Evolutionary conservation across 2,797 vertebrate genomes (phyloP).

Genomic region (Poecile montanus): DNA sequence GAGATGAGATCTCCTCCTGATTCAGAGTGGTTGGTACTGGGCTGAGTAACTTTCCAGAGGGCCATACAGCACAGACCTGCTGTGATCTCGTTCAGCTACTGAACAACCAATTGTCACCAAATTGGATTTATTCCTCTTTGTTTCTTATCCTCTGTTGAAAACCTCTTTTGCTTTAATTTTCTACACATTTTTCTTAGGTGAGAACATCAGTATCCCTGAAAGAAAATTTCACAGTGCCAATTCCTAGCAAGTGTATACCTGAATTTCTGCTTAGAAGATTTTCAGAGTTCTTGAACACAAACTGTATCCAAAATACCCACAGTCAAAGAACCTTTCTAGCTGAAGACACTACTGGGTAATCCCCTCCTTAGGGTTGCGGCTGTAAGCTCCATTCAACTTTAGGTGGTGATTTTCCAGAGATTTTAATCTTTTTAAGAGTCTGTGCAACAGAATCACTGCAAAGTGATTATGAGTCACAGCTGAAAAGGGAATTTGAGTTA

Average conservation of each 20-base stretch:
- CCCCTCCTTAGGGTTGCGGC: background rate
- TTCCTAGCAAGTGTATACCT: background rate
- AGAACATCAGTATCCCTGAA: background rate
- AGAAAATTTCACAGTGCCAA: background rate
- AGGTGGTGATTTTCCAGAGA: background rate
- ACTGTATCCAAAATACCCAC: background rate
- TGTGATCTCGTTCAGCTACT: background rate
- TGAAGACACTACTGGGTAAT: background rate
- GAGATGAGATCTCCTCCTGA: background rate
- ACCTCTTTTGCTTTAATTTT: conserved; percentile 11
- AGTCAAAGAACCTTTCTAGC: background rate
- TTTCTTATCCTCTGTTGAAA: background rate
- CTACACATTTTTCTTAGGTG: conserved; percentile 2
- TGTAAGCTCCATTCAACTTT: background rate
- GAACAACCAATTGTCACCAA: background rate
- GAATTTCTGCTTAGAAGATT: background rate
- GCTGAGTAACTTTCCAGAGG: background rate
- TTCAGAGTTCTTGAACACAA: background rate
- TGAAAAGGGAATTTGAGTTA: background rate
- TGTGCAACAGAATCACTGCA: background rate
- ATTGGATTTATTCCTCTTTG: background rate
- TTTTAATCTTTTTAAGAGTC: background rate
- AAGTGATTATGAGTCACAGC: background rate
- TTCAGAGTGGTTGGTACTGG: background rate
- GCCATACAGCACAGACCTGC: background rate